Percentiles rank a stretch among this genome's conserved stretches.
These are phyloP conservation scores for Drosophila lacertosa DNA, from an alignment of 1,140 invertebrate species.

Conservation along the genomic window DNA sequence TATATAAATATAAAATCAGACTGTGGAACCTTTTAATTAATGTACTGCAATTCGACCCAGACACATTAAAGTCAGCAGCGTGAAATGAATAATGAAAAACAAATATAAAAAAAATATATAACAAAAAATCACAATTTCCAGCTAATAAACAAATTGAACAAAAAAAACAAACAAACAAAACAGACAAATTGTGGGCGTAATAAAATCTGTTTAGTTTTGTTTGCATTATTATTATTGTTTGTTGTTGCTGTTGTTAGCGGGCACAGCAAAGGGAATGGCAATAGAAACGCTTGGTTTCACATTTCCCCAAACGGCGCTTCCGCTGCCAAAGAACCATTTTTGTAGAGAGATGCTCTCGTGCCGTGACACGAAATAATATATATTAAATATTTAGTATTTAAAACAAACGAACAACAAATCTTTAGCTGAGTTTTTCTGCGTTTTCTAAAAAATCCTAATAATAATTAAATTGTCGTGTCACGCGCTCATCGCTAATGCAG, in stretches of 20 bases:
- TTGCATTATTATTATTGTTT: slow-evolving; percentile 15
- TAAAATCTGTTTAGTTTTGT: slow-evolving; percentile 50
- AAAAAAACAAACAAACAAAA: slow-evolving; percentile 33
- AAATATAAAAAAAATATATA: neutral
- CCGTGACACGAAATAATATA: slow-evolving; percentile 23
- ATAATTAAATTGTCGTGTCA: neutral
- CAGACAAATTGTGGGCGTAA: slow-evolving; percentile 29
- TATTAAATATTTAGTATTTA: no score
- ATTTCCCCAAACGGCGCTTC: slow-evolving; percentile 67
- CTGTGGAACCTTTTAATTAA: slow-evolving; percentile 44
- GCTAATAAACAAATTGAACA: slow-evolving; percentile 66
- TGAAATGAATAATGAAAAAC: slow-evolving; percentile 27
- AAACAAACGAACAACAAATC: no score
- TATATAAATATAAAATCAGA: slow-evolving; percentile 8
- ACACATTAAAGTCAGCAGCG: slow-evolving; percentile 39
- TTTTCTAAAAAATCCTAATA: no score
- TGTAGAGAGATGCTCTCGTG: neutral
- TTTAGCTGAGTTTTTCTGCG: no score
- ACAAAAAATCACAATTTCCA: slow-evolving; percentile 63
- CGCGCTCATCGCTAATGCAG: neutral
- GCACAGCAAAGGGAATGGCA: slow-evolving; percentile 20
- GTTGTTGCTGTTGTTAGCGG: slow-evolving; percentile 32
- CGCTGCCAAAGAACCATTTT: slow-evolving; percentile 32
- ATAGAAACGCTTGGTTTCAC: slow-evolving; percentile 78
- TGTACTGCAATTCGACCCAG: slow-evolving; percentile 11